Conservation (phyloP, 2,797 vertebrate genomes). For the Hyperoplus lanceolatus region DNA sequence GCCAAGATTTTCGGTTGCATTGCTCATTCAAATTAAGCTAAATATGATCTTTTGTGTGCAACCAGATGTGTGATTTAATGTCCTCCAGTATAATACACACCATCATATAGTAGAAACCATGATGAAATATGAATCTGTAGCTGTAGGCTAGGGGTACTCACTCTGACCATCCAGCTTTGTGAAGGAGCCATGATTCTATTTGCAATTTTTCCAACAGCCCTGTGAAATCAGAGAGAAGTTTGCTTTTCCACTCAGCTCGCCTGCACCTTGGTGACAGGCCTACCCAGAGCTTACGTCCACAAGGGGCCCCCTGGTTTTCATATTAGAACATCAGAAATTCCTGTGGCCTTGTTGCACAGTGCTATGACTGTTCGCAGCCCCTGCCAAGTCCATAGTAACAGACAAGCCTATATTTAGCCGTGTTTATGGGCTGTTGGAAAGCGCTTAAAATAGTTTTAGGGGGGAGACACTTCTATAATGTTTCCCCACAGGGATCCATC, state of each 20-base stretch:
- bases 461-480: slow-evolving; percentile 68
- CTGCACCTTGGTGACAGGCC: slow-evolving; percentile 72
- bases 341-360: slow-evolving; percentile 79
- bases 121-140: slow-evolving; percentile 26
- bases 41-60: not conserved
- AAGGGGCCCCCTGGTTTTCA: slow-evolving; percentile 76
- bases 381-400: slow-evolving; percentile 77
- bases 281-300: slow-evolving; percentile 73
- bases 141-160: not conserved
- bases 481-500: slow-evolving; percentile 56
- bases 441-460: slow-evolving; percentile 75
- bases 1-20: not conserved
- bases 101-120: slow-evolving; percentile 17
- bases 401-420: slow-evolving; percentile 83
- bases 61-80: slow-evolving; percentile 9
- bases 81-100: not conserved
- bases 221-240: slow-evolving; percentile 69
- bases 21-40: slow-evolving; percentile 1
- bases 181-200: slow-evolving; percentile 44
- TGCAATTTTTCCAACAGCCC: slow-evolving; percentile 53
- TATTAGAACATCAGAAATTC: slow-evolving; percentile 83
- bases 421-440: slow-evolving; percentile 72
- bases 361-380: slow-evolving; percentile 74
- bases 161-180: slow-evolving; percentile 26
- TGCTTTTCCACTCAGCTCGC: slow-evolving; percentile 76